phyloP scores from a whole-genome alignment of 2,888 invertebrate genomes.

The Trissolcus japonicus region DNA sequence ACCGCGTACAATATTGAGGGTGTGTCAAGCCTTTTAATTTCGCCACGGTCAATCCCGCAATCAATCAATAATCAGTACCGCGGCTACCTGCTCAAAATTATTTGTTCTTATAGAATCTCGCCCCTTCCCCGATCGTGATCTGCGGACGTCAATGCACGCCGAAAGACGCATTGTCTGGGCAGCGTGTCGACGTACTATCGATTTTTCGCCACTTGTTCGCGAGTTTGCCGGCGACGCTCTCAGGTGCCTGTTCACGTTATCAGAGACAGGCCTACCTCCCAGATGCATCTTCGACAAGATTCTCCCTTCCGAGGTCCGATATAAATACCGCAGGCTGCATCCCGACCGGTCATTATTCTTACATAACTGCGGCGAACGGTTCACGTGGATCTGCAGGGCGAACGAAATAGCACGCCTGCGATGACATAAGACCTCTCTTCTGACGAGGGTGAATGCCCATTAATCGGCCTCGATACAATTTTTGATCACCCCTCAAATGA shows the following conservation, averaged over 20 bases:
- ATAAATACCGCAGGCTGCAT: not conserved
- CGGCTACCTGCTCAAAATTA: not conserved
- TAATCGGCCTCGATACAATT: no score
- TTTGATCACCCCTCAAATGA: not conserved
- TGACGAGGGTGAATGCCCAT: not conserved
- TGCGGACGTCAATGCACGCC: conserved; percentile 14
- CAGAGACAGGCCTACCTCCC: not conserved
- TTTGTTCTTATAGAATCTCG: not conserved
- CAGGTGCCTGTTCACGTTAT: conserved; percentile 23
- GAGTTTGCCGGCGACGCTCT: conserved; percentile 33
- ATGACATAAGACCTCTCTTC: not conserved
- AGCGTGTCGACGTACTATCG: conserved; percentile 52
- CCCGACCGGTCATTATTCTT: conserved; percentile 35
- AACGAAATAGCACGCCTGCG: no score
- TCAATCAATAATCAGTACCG: conserved; percentile 3
- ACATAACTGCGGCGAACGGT: conserved; percentile 25
- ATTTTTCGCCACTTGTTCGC: conserved; percentile 43
- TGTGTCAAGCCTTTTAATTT: conserved; percentile 27
- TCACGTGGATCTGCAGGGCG: conserved; percentile 6
- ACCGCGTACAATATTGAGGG: conserved; percentile 29
- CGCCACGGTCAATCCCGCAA: not conserved
- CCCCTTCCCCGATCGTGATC: not conserved
- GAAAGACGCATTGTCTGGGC: conserved; percentile 37
- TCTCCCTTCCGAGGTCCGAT: not conserved
- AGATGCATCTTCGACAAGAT: not conserved